Conservation (phyloP, 2,113 vertebrate genomes). For the Varanus salvator region DNA sequence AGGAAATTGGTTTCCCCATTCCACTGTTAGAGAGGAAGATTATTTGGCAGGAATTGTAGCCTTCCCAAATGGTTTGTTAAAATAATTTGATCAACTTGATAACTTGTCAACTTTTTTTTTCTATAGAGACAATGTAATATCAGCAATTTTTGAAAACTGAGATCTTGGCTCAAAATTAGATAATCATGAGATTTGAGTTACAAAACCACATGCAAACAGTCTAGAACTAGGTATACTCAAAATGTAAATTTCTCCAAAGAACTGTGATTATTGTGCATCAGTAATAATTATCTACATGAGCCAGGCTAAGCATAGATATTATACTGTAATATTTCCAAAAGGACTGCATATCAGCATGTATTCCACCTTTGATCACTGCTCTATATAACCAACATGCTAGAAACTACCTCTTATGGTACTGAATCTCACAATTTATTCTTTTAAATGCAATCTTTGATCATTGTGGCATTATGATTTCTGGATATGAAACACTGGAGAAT, state of each 20-base stretch:
- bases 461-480: background rate
- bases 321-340: constrained; percentile 45
- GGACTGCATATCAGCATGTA: background rate
- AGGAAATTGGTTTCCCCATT: too few species aligned
- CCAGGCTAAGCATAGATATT: constrained; percentile 29
- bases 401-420: background rate
- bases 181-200: background rate
- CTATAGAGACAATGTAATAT: background rate
- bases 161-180: background rate
- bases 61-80: background rate
- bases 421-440: constrained; percentile 15
- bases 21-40: background rate
- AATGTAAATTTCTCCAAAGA: constrained; percentile 35
- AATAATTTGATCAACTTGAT: background rate
- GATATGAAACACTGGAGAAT: constrained; percentile 27
- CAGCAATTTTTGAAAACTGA: background rate
- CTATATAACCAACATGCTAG: constrained; percentile 2
- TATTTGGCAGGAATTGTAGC: background rate
- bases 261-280: background rate
- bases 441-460: constrained; percentile 10
- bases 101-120: background rate
- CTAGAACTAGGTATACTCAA: background rate
- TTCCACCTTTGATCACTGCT: constrained; percentile 49
- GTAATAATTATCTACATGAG: constrained; percentile 20
- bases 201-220: background rate